Base-by-base conservation (phyloP, 2,797 vertebrate species). In the Enteromius viviparus region DNA sequence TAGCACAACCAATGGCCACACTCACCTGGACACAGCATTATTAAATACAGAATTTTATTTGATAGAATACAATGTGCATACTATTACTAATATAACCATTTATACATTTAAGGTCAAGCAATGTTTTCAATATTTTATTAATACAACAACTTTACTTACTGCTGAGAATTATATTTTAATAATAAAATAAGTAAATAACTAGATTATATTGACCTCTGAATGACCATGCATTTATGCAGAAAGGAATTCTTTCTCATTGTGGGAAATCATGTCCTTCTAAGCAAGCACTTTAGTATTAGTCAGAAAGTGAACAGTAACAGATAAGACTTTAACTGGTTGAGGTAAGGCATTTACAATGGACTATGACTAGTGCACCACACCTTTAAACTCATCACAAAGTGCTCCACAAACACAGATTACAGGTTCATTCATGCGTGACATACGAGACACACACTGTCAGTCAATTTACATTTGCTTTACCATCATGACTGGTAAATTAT, bases 1-100 rank as follows among this genome's bases (percentile, higher is more conserved):
- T 90, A 60, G 95, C 93, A 69, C 96, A 97, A 70, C 97, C 97
- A 58, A 97, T 94, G 0, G 96, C 96, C 66, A 97, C 96, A 0
- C 94, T 94, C 1, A 97, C 95, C 96, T 98, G 87, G 4, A 84
- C 58, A 60, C 1, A 82, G 15, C 17, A 69, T 37, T 53, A 53
- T 37, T 42, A 69, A 60, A 23, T 19, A 42, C 74, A 40, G 14
- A 2, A 70, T 23, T n/a, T 23, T 8, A 34, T 19, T 1, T 34
- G 15, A 47, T 10, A 1, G 9, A 19, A 32, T 8, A 62, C 14
- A 64, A 32, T 64, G 62, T 64, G 29, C 4, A 58, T 12, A 23
- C 55, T 4, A 58, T 23, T 58, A 58, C n/a, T 12, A 11, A 72
- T 21, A 47, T 29, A n/a, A 37, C 47, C 1, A 6, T 37, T 37